A percentile compares a stretch with the other conserved stretches of the same genome.
Evolutionary conservation across 1,140 invertebrate species (phyloP).

Genomic region (Heliconius eleuchia): DNA sequence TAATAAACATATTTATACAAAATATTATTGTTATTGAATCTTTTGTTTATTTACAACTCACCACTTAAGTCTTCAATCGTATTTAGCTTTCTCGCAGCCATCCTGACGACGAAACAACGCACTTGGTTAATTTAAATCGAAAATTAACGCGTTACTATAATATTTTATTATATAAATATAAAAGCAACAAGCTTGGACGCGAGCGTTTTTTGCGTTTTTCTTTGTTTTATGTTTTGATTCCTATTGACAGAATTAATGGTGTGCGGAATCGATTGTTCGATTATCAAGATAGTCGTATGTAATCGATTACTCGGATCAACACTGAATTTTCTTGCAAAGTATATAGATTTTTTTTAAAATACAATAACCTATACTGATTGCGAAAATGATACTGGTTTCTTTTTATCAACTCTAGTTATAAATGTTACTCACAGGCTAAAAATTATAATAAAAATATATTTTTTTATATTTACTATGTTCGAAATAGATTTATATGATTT

Average conservation of each 20-base stretch:
- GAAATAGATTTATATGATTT: no score
- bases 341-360: no score
- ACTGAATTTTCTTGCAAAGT: no score
- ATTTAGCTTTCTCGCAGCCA: constrained; percentile 72
- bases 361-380: no score
- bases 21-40: constrained; percentile 26
- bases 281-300: no score
- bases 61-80: constrained; percentile 75
- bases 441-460: no score
- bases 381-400: no score
- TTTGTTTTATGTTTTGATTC: constrained; percentile 75
- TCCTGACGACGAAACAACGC: constrained; percentile 43
- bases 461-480: no score
- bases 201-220: constrained; percentile 45
- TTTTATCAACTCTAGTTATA: no score
- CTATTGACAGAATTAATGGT: constrained; percentile 39
- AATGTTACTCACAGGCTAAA: no score
- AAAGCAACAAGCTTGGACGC: constrained; percentile 33
- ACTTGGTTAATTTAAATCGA: not conserved
- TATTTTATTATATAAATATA: constrained; percentile 4
- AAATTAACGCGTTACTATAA: not conserved
- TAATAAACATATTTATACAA: not conserved
- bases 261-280: no score
- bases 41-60: constrained; percentile 70
- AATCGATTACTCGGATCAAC: no score